These are phyloP conservation scores for Fregata magnificens DNA, from an alignment of 2,113 vertebrate species.

Conservation along the genomic window DNA sequence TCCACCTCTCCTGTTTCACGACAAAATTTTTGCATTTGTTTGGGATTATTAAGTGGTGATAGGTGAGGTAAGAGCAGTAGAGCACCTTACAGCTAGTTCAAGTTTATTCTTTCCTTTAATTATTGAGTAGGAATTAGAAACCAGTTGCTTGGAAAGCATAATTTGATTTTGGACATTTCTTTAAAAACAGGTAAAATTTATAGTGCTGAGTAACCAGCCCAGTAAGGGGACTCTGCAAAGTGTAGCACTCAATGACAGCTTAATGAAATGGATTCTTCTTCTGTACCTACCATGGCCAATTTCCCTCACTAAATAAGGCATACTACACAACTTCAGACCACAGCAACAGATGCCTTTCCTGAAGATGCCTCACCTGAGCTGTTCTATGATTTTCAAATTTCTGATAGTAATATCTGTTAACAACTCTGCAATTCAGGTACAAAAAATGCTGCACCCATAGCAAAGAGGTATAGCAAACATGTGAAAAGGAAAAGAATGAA, in stretches of 20 bases:
- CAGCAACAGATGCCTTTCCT: background rate
- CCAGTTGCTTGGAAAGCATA: background rate
- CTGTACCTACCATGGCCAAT: background rate
- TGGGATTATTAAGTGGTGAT: background rate
- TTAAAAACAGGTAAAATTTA: background rate
- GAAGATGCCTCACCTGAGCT: background rate
- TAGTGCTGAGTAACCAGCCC: accelerated
- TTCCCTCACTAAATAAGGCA: background rate
- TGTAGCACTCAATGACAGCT: accelerated
- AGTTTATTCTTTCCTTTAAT: background rate
- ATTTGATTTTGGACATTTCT: background rate
- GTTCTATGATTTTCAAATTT: background rate
- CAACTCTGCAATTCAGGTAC: background rate
- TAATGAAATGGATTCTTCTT: background rate
- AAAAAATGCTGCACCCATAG: background rate
- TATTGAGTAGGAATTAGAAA: background rate
- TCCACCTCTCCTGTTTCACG: background rate
- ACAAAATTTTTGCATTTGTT: background rate
- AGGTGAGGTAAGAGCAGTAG: background rate
- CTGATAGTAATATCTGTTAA: background rate
- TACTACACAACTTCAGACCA: background rate
- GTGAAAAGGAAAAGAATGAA: background rate
- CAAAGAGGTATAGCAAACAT: too few species aligned
- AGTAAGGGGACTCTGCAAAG: background rate
- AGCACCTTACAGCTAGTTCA: background rate